Evolutionary conservation across 2,113 vertebrate genomes (phyloP).

Genomic region (Dermatemys mawii): DNA sequence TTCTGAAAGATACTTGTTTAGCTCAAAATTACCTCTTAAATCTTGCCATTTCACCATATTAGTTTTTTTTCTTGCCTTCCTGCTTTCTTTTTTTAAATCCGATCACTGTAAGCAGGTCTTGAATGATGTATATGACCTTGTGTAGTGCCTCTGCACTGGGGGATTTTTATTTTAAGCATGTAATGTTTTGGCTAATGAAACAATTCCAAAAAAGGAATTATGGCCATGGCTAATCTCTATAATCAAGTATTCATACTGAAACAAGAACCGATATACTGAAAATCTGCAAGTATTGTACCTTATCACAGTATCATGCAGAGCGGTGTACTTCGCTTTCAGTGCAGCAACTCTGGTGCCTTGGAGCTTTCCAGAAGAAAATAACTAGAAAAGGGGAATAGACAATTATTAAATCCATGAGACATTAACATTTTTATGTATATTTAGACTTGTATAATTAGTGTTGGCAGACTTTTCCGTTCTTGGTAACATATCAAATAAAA

Average conservation of each 20-base stretch:
- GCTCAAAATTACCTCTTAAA: neutral
- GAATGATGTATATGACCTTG: neutral
- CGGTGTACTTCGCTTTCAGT: conserved; percentile 84
- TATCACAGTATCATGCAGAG: conserved; percentile 82
- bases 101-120: neutral
- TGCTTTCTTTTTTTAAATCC: neutral
- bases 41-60: neutral
- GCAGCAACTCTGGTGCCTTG: conserved; percentile 78
- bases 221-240: neutral
- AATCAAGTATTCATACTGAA: neutral
- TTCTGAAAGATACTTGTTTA: neutral
- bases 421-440: conserved; percentile 12
- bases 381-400: conserved; percentile 74
- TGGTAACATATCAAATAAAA: conserved; percentile 8
- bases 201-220: neutral
- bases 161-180: neutral
- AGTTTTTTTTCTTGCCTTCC: neutral
- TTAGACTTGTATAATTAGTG: conserved; percentile 16
- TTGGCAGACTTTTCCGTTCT: neutral
- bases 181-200: neutral
- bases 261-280: neutral
- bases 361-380: conserved; percentile 85
- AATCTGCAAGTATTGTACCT: conserved; percentile 75
- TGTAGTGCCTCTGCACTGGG: neutral
- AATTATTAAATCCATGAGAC: conserved; percentile 16